These are phyloP conservation scores for Deroptyus accipitrinus DNA, from an alignment of 2,113 vertebrate genomes.

Conservation along the genomic window DNA sequence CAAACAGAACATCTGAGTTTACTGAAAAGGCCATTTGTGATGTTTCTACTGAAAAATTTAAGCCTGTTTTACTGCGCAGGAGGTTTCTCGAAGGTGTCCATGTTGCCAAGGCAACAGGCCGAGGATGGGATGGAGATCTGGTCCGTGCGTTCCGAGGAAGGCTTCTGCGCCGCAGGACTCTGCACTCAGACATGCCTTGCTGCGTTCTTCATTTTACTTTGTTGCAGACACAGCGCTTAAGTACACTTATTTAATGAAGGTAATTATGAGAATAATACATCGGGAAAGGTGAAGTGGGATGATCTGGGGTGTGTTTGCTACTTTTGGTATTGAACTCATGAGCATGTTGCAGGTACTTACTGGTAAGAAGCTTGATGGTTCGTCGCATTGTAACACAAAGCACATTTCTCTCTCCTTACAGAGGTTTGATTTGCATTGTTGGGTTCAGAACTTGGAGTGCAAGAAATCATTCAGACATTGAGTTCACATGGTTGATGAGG, in stretches of 20 bases:
- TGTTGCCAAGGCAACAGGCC: accelerated
- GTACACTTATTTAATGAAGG: constrained; percentile 1
- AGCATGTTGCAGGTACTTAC: not conserved
- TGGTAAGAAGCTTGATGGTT: not conserved
- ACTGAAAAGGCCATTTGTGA: not conserved
- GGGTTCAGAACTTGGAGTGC: constrained; percentile 6
- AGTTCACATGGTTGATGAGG: not conserved
- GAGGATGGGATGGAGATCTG: not conserved
- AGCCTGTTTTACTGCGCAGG: not conserved
- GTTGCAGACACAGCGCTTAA: not conserved
- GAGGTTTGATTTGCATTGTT: constrained; percentile 34
- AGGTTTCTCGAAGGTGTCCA: not conserved
- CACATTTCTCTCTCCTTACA: constrained; percentile 40
- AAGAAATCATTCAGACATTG: not conserved
- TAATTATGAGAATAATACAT: constrained; percentile 46
- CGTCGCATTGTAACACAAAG: constrained; percentile 20
- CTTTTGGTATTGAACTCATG: constrained; percentile 14
- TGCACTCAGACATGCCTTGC: not conserved
- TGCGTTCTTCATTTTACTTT: not conserved
- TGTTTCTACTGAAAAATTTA: not conserved
- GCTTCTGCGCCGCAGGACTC: not conserved
- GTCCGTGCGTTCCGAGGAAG: not conserved
- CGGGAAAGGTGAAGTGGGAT: not conserved
- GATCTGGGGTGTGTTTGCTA: not conserved
- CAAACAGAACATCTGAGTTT: not conserved